These are phyloP conservation scores for Coremacera marginata DNA, from an alignment of 2,888 invertebrate species.

Conservation along the genomic window DNA sequence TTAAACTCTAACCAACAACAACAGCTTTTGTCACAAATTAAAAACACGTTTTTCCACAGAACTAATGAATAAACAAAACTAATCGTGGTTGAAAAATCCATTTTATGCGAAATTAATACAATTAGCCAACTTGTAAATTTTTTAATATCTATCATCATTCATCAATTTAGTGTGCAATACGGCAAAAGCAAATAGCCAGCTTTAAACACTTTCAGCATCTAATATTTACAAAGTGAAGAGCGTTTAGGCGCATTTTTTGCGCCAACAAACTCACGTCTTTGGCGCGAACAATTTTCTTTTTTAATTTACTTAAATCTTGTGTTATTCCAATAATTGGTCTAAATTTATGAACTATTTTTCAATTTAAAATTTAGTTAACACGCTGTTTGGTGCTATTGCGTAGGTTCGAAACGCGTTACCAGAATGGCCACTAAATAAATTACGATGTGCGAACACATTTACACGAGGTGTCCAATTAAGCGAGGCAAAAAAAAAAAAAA, in stretches of 20 bases:
- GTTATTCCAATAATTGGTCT: constrained; percentile 63
- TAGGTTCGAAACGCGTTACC: neutral
- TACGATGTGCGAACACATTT: constrained; percentile 58
- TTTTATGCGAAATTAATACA: constrained; percentile 59
- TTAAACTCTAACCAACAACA: neutral
- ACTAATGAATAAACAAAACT: constrained; percentile 63
- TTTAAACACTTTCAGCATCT: constrained; percentile 17
- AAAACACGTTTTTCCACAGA: constrained; percentile 65
- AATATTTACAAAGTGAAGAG: constrained; percentile 37
- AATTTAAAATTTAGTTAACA: constrained; percentile 38
- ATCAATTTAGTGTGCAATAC: constrained; percentile 14
- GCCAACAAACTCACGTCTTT: neutral
- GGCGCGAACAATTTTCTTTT: constrained; percentile 29
- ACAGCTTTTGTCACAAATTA: constrained; percentile 64
- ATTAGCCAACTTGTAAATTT: constrained; percentile 64
- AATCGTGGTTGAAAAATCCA: constrained; percentile 38
- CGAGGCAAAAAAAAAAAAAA: neutral
- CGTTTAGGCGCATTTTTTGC: neutral
- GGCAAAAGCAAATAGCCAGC: neutral
- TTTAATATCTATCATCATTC: constrained; percentile 56
- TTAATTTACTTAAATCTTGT: constrained; percentile 59
- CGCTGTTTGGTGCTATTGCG: neutral
- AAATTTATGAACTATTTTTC: constrained; percentile 62
- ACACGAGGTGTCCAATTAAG: constrained; percentile 41
- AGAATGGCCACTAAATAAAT: constrained; percentile 44